Percentiles rank a stretch among this genome's conserved stretches.
Evolutionary conservation across 2,797 vertebrate genomes (phyloP).

Genomic region (Lophotriccus pileatus): DNA sequence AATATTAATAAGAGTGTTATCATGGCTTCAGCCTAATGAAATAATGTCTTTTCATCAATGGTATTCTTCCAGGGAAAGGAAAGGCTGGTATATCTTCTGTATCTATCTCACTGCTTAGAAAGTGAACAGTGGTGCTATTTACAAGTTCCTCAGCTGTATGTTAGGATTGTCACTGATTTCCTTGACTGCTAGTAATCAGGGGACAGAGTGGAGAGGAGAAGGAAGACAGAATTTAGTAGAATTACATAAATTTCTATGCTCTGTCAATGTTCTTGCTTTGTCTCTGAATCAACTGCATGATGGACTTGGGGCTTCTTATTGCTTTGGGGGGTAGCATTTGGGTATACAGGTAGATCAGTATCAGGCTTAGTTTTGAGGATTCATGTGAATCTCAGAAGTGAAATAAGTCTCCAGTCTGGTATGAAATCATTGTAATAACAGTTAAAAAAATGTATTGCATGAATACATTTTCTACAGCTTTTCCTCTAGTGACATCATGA

Average conservation of each 20-base stretch:
- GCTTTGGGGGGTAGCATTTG: not conserved
- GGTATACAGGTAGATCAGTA: not conserved
- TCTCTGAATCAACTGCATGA: not conserved
- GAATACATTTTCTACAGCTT: not conserved
- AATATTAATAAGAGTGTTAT: not conserved
- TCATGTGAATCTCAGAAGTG: not conserved
- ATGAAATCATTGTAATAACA: not conserved
- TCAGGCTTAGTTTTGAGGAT: not conserved
- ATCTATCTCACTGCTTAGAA: not conserved
- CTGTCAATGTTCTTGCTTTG: not conserved
- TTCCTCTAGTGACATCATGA: not conserved
- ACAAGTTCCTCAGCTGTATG: not conserved
- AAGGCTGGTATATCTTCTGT: not conserved
- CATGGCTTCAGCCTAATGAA: not conserved
- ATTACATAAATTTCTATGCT: not conserved
- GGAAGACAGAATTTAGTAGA: not conserved
- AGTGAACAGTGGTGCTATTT: not conserved
- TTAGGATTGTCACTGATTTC: not conserved
- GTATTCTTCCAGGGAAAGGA: not conserved
- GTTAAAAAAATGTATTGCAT: not conserved
- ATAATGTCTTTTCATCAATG: not conserved
- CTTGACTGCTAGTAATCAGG: not conserved
- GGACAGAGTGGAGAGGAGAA: not conserved
- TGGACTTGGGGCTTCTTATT: not conserved
- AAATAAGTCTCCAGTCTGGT: not conserved